phyloP scores from a whole-genome alignment of 2,888 invertebrate species.

The Candidula unifasciata region DNA sequence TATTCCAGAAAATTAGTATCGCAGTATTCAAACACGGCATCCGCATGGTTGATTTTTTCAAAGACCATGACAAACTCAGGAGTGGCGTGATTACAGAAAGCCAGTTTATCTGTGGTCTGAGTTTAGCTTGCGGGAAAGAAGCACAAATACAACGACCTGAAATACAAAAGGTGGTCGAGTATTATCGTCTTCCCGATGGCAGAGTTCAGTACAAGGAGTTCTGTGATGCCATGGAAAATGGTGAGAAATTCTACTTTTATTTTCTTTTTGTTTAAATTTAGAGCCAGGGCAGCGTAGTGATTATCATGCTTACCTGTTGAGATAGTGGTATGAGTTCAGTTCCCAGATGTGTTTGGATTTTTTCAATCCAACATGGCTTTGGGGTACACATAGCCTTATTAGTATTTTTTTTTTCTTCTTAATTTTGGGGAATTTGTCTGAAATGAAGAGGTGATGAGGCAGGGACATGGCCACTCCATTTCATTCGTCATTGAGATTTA shows the following conservation, averaged over 20 bases:
- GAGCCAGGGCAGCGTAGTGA: no score
- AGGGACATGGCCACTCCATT: no score
- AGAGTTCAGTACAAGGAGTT: constrained; percentile 77
- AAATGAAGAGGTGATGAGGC: no score
- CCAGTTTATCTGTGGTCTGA: constrained; percentile 77
- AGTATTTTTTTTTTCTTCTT: no score
- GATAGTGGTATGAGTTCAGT: no score
- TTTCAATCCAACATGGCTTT: no score
- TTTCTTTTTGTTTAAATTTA: no score
- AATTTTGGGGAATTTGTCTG: no score
- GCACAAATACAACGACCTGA: constrained; percentile 75
- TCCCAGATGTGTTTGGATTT: no score
- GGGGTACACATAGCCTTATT: no score
- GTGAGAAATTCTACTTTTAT: constrained; percentile 59
- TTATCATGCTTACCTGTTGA: no score
- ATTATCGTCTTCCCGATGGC: constrained; percentile 74
- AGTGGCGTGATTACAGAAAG: constrained; percentile 77
- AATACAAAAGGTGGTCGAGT: constrained; percentile 76
- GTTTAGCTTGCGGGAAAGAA: constrained; percentile 76
- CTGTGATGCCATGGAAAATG: constrained; percentile 78
- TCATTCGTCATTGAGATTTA: no score
- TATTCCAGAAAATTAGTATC: constrained; percentile 76
- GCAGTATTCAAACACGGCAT: constrained; percentile 76
- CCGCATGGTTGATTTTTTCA: constrained; percentile 77
- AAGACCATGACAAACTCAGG: constrained; percentile 76